Base-by-base conservation (phyloP, 30 jellyfish, hydroid and myxozoan genomes). In the Rhopilema esculentum region DNA sequence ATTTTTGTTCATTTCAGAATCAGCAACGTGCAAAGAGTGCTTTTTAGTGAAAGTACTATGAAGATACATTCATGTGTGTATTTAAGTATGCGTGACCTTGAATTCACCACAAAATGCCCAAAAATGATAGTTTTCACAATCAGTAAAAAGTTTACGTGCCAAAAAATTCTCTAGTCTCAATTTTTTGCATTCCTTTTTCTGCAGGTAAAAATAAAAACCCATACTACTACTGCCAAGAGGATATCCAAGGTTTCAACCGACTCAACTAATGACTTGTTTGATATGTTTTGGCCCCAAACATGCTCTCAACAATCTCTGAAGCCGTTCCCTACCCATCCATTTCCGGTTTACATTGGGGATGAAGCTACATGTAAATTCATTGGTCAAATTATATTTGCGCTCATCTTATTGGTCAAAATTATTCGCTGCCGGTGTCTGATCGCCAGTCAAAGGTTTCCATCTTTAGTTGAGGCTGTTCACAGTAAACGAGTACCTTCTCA, bases 391-490 rank as follows among this genome's bases (percentile, higher is more conserved):
- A 15, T 31, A 29, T 66, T 65, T 73, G 16, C 79, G 62, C 72
- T 0, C 0, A 28, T 63, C 68, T 85, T 88, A 85, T 85, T 85
- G 94, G 94, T 63, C 49, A 30, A 75, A 28, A 32, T 27, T 50
- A 4, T 49, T 66, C 87, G 75, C 79, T 75, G 88, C 93, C 93
- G 93, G 93, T 84, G 93, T 84, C 93, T 80, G 90, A 80, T 64
- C 69, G 90, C 74, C 33, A 80, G 90, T 72, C 74, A 80, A 80
- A 68, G 90, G 90, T 80, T 80, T 80, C 90, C 90, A 80, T 80
- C 89, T 80, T 80, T 79, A 80, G 22, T 26, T 71, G 50, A 53
- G 79, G 75, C 32, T 68, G 78, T 62, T 50, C 71, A 28, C 32
- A 73, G 51, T 32, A 66, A 22, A 69, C 69, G 84, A 40, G 57